These are phyloP conservation scores for Chironomus riparius DNA, from an alignment of 2,888 invertebrate species.

Conservation along the genomic window DNA sequence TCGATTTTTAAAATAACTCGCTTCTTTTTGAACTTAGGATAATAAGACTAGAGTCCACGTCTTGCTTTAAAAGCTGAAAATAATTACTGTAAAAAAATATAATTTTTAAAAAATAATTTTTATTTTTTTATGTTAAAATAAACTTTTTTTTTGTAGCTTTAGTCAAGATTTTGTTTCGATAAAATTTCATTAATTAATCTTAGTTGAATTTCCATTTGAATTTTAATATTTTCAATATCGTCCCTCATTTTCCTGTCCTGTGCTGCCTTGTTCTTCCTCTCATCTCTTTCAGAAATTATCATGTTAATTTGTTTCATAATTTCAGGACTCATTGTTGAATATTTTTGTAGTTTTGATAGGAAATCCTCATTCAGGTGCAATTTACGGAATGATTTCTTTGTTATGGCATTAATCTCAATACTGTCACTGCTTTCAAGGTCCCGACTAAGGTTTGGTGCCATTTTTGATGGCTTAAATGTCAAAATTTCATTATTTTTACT, in stretches of 20 bases:
- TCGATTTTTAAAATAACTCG: too few relatives aligned
- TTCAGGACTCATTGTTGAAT: conserved; percentile 5
- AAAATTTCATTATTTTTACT: conserved; percentile 51
- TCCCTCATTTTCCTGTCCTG: conserved; percentile 1
- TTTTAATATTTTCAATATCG: conserved; percentile 13
- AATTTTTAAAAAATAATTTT: too few relatives aligned
- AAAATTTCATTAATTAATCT: conserved; percentile 12
- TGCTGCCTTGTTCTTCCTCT: neutral
- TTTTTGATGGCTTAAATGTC: neutral
- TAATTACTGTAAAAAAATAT: too few relatives aligned
- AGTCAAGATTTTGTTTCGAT: too few relatives aligned
- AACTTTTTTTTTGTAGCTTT: too few relatives aligned
- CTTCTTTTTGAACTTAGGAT: too few relatives aligned
- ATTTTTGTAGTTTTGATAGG: conserved; percentile 5
- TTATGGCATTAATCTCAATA: neutral
- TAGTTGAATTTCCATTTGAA: conserved; percentile 11
- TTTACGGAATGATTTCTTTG: neutral
- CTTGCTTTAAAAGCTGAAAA: too few relatives aligned
- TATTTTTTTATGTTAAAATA: too few relatives aligned
- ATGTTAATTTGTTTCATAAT: conserved; percentile 8
- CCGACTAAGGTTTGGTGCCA: neutral
- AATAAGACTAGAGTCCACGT: too few relatives aligned
- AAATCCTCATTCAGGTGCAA: conserved; percentile 10
- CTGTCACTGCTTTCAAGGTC: neutral
- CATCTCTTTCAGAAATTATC: neutral